These are phyloP conservation scores for Sebastes matsubarae DNA, from an alignment of 2,797 vertebrate genomes.

Conservation along the genomic window DNA sequence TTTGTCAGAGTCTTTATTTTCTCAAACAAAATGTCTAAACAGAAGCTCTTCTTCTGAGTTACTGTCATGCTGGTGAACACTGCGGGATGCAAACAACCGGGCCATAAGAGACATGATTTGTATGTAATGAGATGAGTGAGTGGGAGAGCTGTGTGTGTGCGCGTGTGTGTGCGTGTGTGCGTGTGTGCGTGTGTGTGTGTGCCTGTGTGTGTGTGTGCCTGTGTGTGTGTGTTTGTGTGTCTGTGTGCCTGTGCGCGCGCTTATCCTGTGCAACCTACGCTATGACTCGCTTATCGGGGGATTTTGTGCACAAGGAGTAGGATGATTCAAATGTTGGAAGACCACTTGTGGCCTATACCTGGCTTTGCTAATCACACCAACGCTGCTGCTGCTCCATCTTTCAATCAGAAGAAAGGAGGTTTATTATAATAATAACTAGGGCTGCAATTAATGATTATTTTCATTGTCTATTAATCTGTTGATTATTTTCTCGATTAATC, in stretches of 20 bases:
- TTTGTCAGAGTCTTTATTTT: background rate
- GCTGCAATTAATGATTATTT: too few species aligned
- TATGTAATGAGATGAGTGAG: slow-evolving; percentile 65
- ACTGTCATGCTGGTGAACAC: slow-evolving; percentile 16
- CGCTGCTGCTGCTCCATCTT: slow-evolving; percentile 43
- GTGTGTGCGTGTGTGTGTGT: slow-evolving; percentile 43
- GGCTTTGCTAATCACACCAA: slow-evolving; percentile 64
- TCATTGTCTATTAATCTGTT: too few species aligned
- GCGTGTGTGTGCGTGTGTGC: slow-evolving; percentile 39
- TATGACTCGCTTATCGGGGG: slow-evolving; percentile 58
- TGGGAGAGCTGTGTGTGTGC: slow-evolving; percentile 43
- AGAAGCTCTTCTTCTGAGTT: slow-evolving; percentile 12
- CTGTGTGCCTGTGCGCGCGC: slow-evolving; percentile 50
- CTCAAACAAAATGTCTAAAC: background rate
- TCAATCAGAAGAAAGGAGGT: slow-evolving; percentile 27
- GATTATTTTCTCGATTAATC: too few species aligned
- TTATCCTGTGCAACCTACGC: slow-evolving; percentile 65
- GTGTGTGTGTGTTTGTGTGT: slow-evolving; percentile 26
- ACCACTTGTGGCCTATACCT: slow-evolving; percentile 65
- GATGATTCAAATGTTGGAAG: slow-evolving; percentile 66
- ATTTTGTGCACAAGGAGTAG: slow-evolving; percentile 62
- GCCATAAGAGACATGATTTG: slow-evolving; percentile 52
- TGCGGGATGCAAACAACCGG: slow-evolving; percentile 27
- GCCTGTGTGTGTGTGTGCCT: too few species aligned
- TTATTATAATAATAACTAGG: background rate